Evolutionary conservation across 2,113 vertebrate species (phyloP).

Genomic region (Onychorhynchus coronatus): DNA sequence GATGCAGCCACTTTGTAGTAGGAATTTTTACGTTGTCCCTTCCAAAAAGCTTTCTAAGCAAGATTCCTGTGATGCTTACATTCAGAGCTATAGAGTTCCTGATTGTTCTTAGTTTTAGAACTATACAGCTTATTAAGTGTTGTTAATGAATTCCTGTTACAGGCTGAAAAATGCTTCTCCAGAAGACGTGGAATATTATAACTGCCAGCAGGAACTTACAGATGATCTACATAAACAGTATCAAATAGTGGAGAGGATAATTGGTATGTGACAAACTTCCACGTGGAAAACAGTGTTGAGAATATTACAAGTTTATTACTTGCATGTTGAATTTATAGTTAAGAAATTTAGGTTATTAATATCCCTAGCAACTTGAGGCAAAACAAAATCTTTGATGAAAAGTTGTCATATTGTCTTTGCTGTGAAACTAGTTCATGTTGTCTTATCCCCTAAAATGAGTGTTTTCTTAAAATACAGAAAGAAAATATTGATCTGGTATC

Average conservation of each 20-base stretch:
- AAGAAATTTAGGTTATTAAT: not conserved
- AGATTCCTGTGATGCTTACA: not conserved
- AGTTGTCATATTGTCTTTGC: not conserved
- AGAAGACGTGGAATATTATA: conserved; percentile 97
- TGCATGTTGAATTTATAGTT: conserved; percentile 8
- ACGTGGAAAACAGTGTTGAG: not conserved
- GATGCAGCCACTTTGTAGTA: not conserved
- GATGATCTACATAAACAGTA: conserved; percentile 97
- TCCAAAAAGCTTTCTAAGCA: not conserved
- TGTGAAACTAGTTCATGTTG: conserved; percentile 1
- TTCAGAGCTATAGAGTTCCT: not conserved
- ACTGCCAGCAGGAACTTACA: conserved; percentile 95
- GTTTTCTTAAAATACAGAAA: not conserved
- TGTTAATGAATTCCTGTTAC: conserved; percentile 5
- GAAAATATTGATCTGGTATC: not conserved
- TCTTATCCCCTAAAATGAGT: not conserved
- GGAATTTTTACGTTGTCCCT: not conserved
- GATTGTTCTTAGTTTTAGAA: not conserved
- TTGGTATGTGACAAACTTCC: conserved; percentile 77
- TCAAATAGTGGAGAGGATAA: conserved; percentile 95
- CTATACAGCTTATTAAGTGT: not conserved
- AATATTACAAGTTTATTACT: not conserved
- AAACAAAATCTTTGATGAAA: not conserved
- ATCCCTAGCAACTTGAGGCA: not conserved
- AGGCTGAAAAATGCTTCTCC: conserved; percentile 96